Evolutionary conservation across 2,888 invertebrate genomes (phyloP).

Genomic region (Bhutanitis thaidina): DNA sequence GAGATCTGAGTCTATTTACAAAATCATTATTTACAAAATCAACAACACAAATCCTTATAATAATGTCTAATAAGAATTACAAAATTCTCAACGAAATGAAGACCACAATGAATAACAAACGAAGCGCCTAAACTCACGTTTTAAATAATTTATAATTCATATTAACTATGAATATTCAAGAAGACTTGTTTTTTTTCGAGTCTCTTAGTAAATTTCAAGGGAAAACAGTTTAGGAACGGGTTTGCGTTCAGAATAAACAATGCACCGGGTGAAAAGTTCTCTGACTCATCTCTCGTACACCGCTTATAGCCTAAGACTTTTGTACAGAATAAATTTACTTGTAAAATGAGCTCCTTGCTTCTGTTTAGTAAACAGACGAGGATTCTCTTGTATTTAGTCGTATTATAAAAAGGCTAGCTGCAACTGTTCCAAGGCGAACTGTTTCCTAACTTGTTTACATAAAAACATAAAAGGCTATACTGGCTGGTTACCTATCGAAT

Average conservation of each 20-base stretch:
- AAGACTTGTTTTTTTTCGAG: slow-evolving; percentile 32
- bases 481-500: too few species aligned
- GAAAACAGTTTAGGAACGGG: slow-evolving; percentile 54
- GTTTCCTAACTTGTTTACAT: slow-evolving; percentile 13
- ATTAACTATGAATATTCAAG: slow-evolving; percentile 50
- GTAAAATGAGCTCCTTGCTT: slow-evolving; percentile 45
- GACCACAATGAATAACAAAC: slow-evolving; percentile 28
- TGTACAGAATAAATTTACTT: slow-evolving; percentile 69
- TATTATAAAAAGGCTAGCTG: slow-evolving; percentile 14
- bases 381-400: slow-evolving; percentile 32
- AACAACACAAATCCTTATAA: not conserved
- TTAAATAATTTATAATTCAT: slow-evolving; percentile 41
- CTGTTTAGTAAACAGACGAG: slow-evolving; percentile 42
- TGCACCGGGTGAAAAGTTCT: slow-evolving; percentile 60
- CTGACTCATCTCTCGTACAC: slow-evolving; percentile 61
- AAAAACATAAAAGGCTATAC: slow-evolving; percentile 3
- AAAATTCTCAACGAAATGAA: slow-evolving; percentile 27
- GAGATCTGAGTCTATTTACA: too few species aligned
- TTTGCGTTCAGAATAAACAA: slow-evolving; percentile 67
- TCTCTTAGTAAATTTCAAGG: slow-evolving; percentile 47
- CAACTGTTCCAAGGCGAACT: slow-evolving; percentile 13
- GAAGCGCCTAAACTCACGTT: not conserved
- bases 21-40: not conserved
- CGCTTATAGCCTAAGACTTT: slow-evolving; percentile 46
- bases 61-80: not conserved